Conservation (phyloP, 2,113 vertebrate species). For the sheep (Ovis aries) region DNA sequence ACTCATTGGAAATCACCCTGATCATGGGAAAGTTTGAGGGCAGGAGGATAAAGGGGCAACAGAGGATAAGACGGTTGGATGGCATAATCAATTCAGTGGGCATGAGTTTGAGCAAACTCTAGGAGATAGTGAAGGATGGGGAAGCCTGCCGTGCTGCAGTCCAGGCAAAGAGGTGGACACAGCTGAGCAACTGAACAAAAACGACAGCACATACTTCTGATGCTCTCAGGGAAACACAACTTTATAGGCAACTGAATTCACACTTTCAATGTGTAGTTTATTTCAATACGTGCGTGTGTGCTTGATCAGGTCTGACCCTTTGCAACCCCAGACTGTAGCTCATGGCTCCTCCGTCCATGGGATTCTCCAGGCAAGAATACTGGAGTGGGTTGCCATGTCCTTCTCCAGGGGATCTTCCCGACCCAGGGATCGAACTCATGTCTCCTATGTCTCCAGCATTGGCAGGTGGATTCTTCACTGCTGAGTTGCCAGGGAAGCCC, state of each 20-base stretch:
- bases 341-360: background rate
- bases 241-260: background rate
- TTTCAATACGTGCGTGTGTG: fast-evolving
- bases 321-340: fast-evolving
- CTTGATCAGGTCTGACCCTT: background rate
- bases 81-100: background rate
- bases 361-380: background rate
- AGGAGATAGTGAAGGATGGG: background rate
- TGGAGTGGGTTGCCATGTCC: background rate
- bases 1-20: background rate
- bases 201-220: background rate
- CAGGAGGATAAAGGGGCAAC: background rate
- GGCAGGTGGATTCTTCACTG: background rate
- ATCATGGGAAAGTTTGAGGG: background rate
- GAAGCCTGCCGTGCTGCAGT: fast-evolving
- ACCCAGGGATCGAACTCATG: background rate
- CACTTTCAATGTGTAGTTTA: background rate
- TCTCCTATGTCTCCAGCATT: background rate
- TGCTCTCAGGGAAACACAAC: background rate
- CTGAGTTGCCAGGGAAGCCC: background rate
- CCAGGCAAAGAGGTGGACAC: background rate
- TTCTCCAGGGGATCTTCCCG: background rate
- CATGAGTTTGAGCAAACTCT: background rate
- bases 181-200: background rate
- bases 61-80: background rate